These are phyloP conservation scores for Paraescarpia echinospica DNA, from an alignment of 1,140 invertebrate species.

Conservation along the genomic window DNA sequence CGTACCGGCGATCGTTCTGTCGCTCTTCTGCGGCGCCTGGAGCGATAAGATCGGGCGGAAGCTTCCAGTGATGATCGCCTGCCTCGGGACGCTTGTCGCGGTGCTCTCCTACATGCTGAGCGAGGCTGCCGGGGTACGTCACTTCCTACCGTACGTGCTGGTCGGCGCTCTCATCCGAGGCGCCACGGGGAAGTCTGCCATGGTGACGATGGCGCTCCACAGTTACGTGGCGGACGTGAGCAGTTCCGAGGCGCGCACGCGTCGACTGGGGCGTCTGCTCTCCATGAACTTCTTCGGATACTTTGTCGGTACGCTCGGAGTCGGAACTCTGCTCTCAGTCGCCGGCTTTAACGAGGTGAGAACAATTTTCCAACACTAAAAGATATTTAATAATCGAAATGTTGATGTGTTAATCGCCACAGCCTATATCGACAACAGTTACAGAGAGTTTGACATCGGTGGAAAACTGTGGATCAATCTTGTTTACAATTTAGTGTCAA, in stretches of 20 bases:
- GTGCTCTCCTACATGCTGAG: slow-evolving; percentile 50
- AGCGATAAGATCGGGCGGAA: slow-evolving; percentile 42
- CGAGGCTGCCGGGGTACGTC: slow-evolving; percentile 28
- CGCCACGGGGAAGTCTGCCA: slow-evolving; percentile 51
- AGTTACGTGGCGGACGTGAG: slow-evolving; percentile 53
- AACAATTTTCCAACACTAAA: no score
- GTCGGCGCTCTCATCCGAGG: slow-evolving; percentile 48
- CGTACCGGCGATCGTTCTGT: slow-evolving; percentile 51
- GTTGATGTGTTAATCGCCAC: not conserved
- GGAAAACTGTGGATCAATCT: no score
- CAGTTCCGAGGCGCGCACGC: slow-evolving; percentile 21
- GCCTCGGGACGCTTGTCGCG: slow-evolving; percentile 48
- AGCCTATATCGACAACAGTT: no score
- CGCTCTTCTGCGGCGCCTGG: slow-evolving; percentile 56
- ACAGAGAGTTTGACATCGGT: no score
- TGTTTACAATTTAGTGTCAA: no score
- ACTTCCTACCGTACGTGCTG: slow-evolving; percentile 42
- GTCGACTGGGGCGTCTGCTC: slow-evolving; percentile 46
- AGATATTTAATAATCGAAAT: no score
- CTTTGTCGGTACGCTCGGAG: slow-evolving; percentile 50
- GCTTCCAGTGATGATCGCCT: slow-evolving; percentile 54
- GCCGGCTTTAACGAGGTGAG: slow-evolving; percentile 37
- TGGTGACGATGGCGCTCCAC: slow-evolving; percentile 57
- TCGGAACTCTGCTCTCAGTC: slow-evolving; percentile 45
- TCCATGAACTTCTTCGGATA: slow-evolving; percentile 57